Conservation (phyloP, 2,113 vertebrate genomes). For the Brienomyrus longianalis region DNA sequence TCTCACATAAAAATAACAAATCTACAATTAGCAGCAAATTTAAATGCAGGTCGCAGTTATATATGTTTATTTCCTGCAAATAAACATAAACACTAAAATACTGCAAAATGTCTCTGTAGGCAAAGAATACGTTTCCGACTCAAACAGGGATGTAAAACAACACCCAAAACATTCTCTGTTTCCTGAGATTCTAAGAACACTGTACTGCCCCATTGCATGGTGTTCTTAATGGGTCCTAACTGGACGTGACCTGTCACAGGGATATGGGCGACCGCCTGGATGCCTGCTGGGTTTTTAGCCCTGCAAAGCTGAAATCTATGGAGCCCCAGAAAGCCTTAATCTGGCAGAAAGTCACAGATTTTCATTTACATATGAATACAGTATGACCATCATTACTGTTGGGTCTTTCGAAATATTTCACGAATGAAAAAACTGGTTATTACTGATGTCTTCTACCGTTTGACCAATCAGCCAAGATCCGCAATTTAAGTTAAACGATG, state of each 20-base stretch:
- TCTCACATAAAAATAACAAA: not conserved
- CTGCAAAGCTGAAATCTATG: not conserved
- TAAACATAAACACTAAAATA: not conserved
- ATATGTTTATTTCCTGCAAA: not conserved
- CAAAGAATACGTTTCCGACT: not conserved
- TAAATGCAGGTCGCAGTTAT: not conserved
- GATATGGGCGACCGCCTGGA: not conserved
- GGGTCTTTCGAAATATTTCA: not conserved
- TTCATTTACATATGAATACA: not conserved
- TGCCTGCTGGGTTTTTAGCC: not conserved
- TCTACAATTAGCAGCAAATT: not conserved
- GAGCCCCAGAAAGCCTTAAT: not conserved
- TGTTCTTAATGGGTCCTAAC: not conserved
- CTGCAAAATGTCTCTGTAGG: not conserved
- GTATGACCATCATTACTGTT: not conserved
- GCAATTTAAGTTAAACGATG: not conserved
- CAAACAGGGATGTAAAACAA: not conserved
- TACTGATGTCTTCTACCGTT: not conserved
- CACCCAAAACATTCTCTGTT: not conserved
- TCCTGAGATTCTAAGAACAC: not conserved
- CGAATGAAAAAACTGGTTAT: not conserved
- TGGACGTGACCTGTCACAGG: not conserved
- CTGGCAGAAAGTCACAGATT: not conserved
- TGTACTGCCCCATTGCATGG: not conserved
- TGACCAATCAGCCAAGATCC: not conserved